Base-by-base conservation (phyloP, 2,888 invertebrate species). In the Trissolcus brochymenae region DNA sequence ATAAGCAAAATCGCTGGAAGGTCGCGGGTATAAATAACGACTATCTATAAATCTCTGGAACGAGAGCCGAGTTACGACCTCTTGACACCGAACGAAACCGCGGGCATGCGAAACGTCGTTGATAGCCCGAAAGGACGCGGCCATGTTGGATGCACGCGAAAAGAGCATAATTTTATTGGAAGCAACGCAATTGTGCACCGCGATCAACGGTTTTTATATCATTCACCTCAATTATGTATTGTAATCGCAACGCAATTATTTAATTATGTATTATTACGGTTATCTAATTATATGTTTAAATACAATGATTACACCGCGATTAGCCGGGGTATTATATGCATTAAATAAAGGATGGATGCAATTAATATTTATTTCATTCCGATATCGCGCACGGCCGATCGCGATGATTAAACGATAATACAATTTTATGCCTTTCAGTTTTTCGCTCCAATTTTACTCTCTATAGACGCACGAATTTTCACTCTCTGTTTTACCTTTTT, bases 211-310 rank as follows among this genome's bases (percentile, higher is more conserved):
- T 60, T 67, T 57, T 76, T 64, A 76, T 76, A 76, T 76, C 75
- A 75, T 68, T 70, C 51, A 35, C 40, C 70, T 67, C 66, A 65
- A 76, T 70, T 70, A 57, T 13, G 70, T 13, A 65, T 70, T 71
- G 66, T 71, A 76, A 71, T 71, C 65, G 49, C 49, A 40, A 35
- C 35, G 65, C 51, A 76, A 71, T 76, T 76, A 76, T 70, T 70
- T 76, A 70, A 65, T 65, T 70, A 76, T 76, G 61, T 66, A 57
- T 76, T 13, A 76, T 71, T 71, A 71, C 3, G 49, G 49, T 9
- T 66, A 66, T 66, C 70, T 70, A 76, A 76, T 76, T 76, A 76
- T 56, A 76, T 29, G 70, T 29, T 76, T 70, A 76, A 65, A 67
- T 57, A 61, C 50, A 68, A 70, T 76, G 51, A 76, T 76, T 76